These are phyloP conservation scores for Drosophila mulleri DNA, from an alignment of 2,888 invertebrate species.

Conservation along the genomic window DNA sequence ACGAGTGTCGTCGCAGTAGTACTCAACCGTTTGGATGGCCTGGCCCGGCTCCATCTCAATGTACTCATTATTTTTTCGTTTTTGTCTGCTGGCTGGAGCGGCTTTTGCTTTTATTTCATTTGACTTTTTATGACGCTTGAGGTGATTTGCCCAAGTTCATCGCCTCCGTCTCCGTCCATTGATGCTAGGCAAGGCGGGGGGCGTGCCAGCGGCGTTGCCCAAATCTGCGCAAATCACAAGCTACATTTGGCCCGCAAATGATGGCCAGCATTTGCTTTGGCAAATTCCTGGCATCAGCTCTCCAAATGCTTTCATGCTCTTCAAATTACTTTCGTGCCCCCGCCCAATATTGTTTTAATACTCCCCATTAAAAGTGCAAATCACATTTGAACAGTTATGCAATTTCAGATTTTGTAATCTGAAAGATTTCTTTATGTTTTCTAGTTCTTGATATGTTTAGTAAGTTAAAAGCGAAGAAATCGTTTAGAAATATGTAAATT, in stretches of 20 bases:
- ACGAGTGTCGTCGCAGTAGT: constrained; percentile 29
- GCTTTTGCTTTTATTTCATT: constrained; percentile 74
- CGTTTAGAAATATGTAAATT: no score
- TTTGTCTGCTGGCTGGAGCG: constrained; percentile 44
- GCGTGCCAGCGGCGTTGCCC: constrained; percentile 51
- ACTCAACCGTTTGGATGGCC: constrained; percentile 22
- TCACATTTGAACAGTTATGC: neutral
- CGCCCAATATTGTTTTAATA: constrained; percentile 4
- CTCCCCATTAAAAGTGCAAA: constrained; percentile 1
- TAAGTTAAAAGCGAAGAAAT: no score
- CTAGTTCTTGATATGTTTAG: no score
- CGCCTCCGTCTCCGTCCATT: constrained; percentile 13
- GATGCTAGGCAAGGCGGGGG: constrained; percentile 1
- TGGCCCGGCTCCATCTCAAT: constrained; percentile 20
- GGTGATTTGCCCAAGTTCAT: constrained; percentile 73
- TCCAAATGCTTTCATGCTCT: constrained; percentile 2
- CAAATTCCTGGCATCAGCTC: constrained; percentile 16
- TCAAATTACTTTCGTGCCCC: constrained; percentile 2
- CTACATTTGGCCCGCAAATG: constrained; percentile 75
- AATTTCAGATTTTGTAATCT: neutral
- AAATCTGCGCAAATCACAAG: constrained; percentile 77
- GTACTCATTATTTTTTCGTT: constrained; percentile 76
- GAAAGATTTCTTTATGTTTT: neutral
- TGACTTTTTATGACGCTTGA: constrained; percentile 76
- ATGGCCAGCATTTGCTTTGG: constrained; percentile 62